Conservation (phyloP, 2,797 vertebrate species). For the Pangasius krempfi region DNA sequence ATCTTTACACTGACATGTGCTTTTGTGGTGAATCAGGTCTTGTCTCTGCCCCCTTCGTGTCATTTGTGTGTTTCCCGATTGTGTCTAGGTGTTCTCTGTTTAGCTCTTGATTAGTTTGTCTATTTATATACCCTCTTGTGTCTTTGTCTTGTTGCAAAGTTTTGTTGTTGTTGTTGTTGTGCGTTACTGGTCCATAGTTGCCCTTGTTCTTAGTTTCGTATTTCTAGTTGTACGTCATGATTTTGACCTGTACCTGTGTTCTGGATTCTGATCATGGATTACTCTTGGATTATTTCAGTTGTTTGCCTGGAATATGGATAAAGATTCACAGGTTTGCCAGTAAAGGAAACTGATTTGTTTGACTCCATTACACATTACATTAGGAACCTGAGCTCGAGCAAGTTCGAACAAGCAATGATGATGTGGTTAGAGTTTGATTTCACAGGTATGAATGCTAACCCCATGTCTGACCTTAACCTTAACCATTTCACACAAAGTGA, state of each 20-base stretch:
- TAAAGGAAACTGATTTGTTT: not conserved
- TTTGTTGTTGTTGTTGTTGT: not conserved
- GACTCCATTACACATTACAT: not conserved
- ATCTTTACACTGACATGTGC: not conserved
- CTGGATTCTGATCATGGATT: not conserved
- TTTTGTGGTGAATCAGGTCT: not conserved
- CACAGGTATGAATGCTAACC: too few species aligned
- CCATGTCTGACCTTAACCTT: not conserved
- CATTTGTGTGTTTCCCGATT: not conserved
- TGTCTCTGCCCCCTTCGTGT: not conserved
- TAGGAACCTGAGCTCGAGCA: not conserved
- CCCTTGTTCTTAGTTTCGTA: not conserved
- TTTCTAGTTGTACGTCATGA: not conserved
- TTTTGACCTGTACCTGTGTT: not conserved
- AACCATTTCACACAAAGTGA: not conserved
- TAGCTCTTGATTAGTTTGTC: not conserved
- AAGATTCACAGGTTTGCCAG: too few species aligned
- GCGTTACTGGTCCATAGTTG: not conserved
- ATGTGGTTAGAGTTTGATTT: not conserved
- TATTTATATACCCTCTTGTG: not conserved
- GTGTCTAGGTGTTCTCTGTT: not conserved
- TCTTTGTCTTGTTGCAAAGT: not conserved
- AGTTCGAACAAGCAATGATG: not conserved
- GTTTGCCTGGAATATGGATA: not conserved
- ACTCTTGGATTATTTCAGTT: not conserved